Evolutionary conservation across 2,888 invertebrate species (phyloP).

Genomic region (Syrista parreyssii): DNA sequence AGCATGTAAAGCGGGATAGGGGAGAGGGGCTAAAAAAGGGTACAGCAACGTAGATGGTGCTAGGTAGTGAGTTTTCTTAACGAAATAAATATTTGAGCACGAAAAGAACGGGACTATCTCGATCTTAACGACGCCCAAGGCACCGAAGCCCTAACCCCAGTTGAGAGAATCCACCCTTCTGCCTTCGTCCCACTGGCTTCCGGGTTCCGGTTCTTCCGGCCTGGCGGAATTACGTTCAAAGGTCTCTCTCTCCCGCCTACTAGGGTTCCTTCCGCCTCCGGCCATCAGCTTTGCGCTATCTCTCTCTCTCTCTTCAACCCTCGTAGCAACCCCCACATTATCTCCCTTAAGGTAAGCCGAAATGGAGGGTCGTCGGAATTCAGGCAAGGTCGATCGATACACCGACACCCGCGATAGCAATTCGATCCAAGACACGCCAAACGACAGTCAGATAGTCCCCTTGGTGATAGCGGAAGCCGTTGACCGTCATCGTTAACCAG

Average conservation of each 20-base stretch:
- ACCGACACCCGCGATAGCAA: not conserved
- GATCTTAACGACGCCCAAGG: slow-evolving; percentile 47
- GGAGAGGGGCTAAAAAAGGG: not conserved
- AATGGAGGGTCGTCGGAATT: not conserved
- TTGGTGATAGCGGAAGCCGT: not conserved
- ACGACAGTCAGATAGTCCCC: not conserved
- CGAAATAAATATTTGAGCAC: not conserved
- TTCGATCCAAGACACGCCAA: not conserved
- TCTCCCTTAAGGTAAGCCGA: slow-evolving; percentile 1
- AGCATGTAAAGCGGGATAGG: not conserved
- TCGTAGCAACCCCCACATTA: not conserved
- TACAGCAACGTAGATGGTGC: not conserved
- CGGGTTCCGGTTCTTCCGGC: slow-evolving; percentile 42
- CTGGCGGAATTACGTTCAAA: not conserved
- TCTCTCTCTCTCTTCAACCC: not conserved
- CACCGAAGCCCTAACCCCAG: slow-evolving; percentile 16
- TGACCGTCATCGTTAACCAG: not conserved
- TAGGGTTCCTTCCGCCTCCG: not conserved
- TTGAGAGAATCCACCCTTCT: slow-evolving; percentile 34
- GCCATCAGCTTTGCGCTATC: not conserved
- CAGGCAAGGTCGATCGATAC: not conserved
- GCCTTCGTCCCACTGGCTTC: slow-evolving; percentile 57
- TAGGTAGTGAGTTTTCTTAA: not conserved
- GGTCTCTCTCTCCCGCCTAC: not conserved
- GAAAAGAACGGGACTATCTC: slow-evolving; percentile 19